Evolutionary conservation across 1,140 invertebrate genomes (phyloP).

Genomic region (Brevipalpus yothersi): DNA sequence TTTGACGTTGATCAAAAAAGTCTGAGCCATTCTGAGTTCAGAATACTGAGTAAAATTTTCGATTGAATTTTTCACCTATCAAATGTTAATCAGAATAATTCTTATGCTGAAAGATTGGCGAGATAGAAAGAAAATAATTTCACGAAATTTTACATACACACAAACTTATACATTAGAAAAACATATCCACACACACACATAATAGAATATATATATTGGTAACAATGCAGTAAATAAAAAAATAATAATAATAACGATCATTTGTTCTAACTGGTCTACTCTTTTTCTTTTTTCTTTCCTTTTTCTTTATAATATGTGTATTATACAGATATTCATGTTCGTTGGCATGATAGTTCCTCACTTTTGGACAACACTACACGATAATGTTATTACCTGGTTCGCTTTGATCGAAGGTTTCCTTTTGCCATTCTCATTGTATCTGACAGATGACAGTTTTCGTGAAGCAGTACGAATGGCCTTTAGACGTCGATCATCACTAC

Average conservation of each 20-base stretch:
- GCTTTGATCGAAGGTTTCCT: slow-evolving; percentile 6
- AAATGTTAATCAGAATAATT: too few relatives aligned
- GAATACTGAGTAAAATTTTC: too few relatives aligned
- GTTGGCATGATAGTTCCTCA: slow-evolving; percentile 5
- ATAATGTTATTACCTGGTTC: slow-evolving; percentile 9
- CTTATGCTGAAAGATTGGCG: too few relatives aligned
- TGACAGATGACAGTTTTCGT: slow-evolving; percentile 7
- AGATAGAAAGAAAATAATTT: too few relatives aligned
- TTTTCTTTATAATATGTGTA: too few relatives aligned
- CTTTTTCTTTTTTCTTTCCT: not conserved
- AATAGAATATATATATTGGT: not conserved
- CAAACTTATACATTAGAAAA: too few relatives aligned
- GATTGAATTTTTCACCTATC: too few relatives aligned
- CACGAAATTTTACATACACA: too few relatives aligned
- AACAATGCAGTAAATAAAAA: not conserved
- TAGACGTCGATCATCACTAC: not conserved
- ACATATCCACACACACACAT: too few relatives aligned
- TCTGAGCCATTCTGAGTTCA: too few relatives aligned
- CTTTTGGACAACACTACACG: slow-evolving; percentile 8
- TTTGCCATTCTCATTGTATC: slow-evolving; percentile 4
- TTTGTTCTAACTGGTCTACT: not conserved
- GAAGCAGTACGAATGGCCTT: slow-evolving; percentile 5
- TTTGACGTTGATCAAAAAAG: too few relatives aligned
- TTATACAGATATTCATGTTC: slow-evolving; percentile 4
- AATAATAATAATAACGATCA: not conserved